Conservation (phyloP, 2,888 invertebrate genomes). For the Amorpha juglandis region DNA sequence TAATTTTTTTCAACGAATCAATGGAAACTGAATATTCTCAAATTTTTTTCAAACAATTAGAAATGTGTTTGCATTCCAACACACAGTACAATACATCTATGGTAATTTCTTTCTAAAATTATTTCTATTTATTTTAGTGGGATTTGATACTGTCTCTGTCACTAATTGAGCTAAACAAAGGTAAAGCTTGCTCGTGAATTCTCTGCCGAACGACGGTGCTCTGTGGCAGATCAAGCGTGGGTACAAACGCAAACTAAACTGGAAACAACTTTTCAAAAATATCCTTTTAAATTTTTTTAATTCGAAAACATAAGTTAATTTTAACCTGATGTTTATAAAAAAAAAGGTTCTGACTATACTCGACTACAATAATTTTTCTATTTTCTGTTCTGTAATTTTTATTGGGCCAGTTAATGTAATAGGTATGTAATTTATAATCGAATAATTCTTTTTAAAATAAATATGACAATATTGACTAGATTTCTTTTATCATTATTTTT, state of each 20-base stretch:
- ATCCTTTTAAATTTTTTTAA: not conserved
- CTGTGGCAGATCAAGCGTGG: slow-evolving; percentile 60
- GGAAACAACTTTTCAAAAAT: not conserved
- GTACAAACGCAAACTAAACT: slow-evolving; percentile 32
- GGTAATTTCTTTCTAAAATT: slow-evolving; percentile 6
- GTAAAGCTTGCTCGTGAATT: slow-evolving; percentile 54
- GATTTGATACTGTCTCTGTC: slow-evolving; percentile 7
- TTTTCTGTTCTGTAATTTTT: not conserved
- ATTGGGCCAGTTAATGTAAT: not conserved
- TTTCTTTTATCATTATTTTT: too few species aligned
- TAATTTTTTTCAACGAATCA: not conserved
- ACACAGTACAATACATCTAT: slow-evolving; percentile 11
- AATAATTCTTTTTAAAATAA: too few species aligned
- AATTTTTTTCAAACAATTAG: not conserved
- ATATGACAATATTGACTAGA: too few species aligned
- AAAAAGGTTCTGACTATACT: not conserved
- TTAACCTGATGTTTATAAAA: not conserved
- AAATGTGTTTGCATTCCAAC: slow-evolving; percentile 15
- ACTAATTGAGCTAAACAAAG: slow-evolving; percentile 36
- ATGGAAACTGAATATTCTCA: not conserved
- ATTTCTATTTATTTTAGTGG: slow-evolving; percentile 17
- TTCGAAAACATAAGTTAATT: not conserved
- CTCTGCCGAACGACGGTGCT: slow-evolving; percentile 54
- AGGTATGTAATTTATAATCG: too few species aligned
- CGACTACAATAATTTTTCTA: not conserved